Conservation (phyloP, 23 tunicate genomes). For the Ascidia mentula region DNA sequence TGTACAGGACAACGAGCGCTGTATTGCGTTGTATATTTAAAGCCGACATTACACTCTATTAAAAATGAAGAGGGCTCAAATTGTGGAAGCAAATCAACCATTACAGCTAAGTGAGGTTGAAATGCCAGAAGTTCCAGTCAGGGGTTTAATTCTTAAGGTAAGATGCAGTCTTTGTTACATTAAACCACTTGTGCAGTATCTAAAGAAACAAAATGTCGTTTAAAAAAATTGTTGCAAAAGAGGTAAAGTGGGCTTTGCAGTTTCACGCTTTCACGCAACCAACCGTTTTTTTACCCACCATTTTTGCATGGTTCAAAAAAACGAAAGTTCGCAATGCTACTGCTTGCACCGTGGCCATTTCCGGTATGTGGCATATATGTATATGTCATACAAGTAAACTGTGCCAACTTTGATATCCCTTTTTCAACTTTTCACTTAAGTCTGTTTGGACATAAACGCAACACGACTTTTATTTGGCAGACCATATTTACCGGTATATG, state of each 20-base stretch:
- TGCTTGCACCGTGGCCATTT: no score
- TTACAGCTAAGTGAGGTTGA: background rate
- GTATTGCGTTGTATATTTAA: background rate
- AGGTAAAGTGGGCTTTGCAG: background rate
- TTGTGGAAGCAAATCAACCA: background rate
- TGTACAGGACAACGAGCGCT: no score
- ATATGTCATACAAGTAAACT: no score
- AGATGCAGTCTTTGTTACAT: background rate
- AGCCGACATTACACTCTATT: background rate
- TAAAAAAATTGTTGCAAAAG: background rate
- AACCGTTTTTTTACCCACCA: no score
- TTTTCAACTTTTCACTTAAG: no score
- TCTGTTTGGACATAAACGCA: no score
- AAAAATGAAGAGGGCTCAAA: background rate
- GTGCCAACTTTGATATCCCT: no score
- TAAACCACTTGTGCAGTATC: background rate
- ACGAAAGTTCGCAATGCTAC: no score
- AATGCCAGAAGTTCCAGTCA: background rate
- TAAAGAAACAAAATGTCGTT: background rate
- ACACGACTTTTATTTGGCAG: no score
- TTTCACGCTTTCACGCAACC: no score
- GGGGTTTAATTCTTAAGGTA: background rate
- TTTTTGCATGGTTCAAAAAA: no score
- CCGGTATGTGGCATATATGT: no score
- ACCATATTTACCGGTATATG: constrained; percentile 48